Evolutionary conservation across 1,140 invertebrate genomes (phyloP).

Genomic region (Colletes latitarsis): DNA sequence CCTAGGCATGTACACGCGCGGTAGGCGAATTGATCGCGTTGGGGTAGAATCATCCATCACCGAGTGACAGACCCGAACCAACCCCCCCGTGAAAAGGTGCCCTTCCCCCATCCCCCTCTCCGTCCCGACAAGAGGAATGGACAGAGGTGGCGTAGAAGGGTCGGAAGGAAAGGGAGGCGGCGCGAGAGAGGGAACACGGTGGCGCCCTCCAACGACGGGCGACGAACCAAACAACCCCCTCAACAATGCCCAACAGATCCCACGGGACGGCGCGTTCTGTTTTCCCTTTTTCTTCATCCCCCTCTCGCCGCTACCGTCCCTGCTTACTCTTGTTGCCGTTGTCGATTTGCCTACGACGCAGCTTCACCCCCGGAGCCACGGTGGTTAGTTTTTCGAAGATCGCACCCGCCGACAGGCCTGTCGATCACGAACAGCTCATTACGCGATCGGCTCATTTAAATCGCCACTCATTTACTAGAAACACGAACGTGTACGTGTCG

Average conservation of each 20-base stretch:
- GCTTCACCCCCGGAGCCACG: slow-evolving; percentile 13
- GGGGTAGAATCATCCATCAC: slow-evolving; percentile 80
- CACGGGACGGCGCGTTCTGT: slow-evolving; percentile 63
- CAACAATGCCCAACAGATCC: slow-evolving; percentile 74
- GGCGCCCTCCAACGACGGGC: slow-evolving; percentile 70
- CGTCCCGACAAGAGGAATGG: slow-evolving; percentile 66
- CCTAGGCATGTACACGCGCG: slow-evolving; percentile 63
- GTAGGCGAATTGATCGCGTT: slow-evolving; percentile 79
- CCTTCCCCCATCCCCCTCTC: slow-evolving; percentile 59
- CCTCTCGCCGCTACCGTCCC: background rate
- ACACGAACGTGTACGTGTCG: no score
- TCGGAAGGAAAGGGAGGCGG: slow-evolving; percentile 55
- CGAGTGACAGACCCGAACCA: slow-evolving; percentile 78
- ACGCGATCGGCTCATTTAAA: slow-evolving; percentile 26
- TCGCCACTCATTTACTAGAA: background rate
- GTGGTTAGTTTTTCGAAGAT: slow-evolving; percentile 5
- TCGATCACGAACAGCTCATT: slow-evolving; percentile 34
- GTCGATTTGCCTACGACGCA: slow-evolving; percentile 28
- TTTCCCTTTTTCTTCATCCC: slow-evolving; percentile 41
- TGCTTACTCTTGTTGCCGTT: slow-evolving; percentile 24
- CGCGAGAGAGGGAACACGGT: slow-evolving; percentile 50
- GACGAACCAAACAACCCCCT: slow-evolving; percentile 75
- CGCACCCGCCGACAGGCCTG: background rate
- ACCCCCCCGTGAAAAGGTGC: slow-evolving; percentile 66
- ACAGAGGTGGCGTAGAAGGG: slow-evolving; percentile 54